Conservation (phyloP, 2,113 vertebrate species). For the Coptodon rendalli region DNA sequence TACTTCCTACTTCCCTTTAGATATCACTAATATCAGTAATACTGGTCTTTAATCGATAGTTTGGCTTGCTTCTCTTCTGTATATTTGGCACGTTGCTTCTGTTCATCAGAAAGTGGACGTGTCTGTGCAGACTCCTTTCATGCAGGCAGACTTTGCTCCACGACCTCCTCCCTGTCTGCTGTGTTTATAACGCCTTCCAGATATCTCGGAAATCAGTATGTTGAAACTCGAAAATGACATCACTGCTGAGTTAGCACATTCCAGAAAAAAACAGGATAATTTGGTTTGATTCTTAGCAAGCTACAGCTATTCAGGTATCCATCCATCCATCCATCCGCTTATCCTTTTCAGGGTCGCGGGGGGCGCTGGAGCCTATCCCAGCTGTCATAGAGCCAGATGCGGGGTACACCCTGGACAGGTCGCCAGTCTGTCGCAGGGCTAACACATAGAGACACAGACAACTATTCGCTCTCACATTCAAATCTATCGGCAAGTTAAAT, state of each 20-base stretch:
- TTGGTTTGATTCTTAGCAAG: not conserved
- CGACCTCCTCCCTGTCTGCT: not conserved
- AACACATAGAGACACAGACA: not conserved
- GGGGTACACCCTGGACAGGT: not conserved
- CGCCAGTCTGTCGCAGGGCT: accelerated
- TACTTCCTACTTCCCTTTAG: not conserved
- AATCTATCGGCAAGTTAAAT: not conserved
- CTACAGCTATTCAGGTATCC: not conserved
- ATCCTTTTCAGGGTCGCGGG: not conserved
- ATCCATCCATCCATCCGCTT: accelerated
- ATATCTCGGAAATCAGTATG: not conserved
- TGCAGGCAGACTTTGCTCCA: accelerated
- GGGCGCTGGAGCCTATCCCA: not conserved
- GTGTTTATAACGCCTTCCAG: not conserved
- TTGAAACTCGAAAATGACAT: not conserved
- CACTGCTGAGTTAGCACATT: not conserved
- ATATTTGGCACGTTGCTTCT: not conserved
- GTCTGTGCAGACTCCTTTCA: not conserved
- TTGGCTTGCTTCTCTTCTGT: not conserved
- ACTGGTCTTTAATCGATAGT: not conserved
- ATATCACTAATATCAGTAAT: accelerated
- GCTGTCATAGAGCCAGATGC: accelerated
- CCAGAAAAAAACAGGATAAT: not conserved
- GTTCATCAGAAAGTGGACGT: not conserved
- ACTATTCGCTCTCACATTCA: not conserved